Evolutionary conservation across 2,797 vertebrate genomes (phyloP).

Genomic region (Lycodopsis pacificus): DNA sequence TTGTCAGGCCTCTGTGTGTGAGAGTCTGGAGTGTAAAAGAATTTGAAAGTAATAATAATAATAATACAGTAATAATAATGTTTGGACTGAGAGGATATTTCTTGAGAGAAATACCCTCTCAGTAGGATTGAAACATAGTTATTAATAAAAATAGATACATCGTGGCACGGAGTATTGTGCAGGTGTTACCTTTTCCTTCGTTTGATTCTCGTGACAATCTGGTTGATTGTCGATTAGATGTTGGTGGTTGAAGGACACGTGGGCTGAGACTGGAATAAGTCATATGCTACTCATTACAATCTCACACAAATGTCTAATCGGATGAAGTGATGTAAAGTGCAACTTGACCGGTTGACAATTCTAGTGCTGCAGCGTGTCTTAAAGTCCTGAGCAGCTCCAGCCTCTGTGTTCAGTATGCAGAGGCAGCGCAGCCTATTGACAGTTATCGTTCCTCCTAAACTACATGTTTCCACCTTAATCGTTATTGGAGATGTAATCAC

Average conservation of each 20-base stretch:
- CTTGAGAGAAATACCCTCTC: background rate
- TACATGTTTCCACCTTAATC: constrained; percentile 86
- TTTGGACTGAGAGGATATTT: too few species aligned
- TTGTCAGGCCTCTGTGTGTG: too few species aligned
- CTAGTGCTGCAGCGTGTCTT: background rate
- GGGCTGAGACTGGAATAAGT: background rate
- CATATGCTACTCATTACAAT: background rate
- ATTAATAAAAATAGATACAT: too few species aligned
- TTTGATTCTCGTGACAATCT: too few species aligned
- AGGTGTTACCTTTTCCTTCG: too few species aligned
- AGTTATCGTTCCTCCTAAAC: constrained; percentile 72
- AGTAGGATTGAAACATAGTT: background rate
- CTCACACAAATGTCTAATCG: background rate
- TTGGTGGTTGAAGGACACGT: background rate
- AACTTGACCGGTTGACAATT: background rate
- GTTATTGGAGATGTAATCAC: constrained; percentile 88
- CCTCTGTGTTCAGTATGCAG: constrained; percentile 80
- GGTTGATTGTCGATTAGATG: too few species aligned
- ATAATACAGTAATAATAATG: background rate
- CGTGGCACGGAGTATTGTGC: too few species aligned
- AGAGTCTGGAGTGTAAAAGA: too few species aligned
- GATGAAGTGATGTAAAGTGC: background rate
- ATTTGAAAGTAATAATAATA: background rate
- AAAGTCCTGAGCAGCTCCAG: constrained; percentile 20
- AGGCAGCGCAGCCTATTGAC: constrained; percentile 79